Percentiles rank a stretch among this genome's conserved stretches.
Evolutionary conservation across 2,113 vertebrate genomes (phyloP).

Genomic region (Pavo muticus): DNA sequence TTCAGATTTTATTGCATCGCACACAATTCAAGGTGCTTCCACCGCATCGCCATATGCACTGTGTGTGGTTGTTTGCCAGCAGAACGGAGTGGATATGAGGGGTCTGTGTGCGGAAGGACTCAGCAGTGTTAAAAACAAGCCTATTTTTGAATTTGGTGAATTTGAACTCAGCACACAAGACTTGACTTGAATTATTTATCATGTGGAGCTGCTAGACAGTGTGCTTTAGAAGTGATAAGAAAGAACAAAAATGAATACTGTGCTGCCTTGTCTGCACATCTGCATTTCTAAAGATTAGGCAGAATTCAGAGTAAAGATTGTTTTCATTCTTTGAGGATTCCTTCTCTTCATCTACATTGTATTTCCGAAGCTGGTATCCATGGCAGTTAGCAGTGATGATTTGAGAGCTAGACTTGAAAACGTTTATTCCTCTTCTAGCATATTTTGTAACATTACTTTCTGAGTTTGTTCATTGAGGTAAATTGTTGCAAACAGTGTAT

Average conservation of each 20-base stretch:
- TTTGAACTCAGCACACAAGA: background rate
- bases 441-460: background rate
- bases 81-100: background rate
- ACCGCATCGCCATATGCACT: background rate
- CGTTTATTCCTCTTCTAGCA: background rate
- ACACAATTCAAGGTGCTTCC: background rate
- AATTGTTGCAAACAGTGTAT: background rate
- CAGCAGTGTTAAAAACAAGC: background rate
- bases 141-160: background rate
- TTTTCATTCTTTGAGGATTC: conserved; percentile 15
- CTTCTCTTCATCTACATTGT: background rate
- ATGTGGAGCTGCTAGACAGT: background rate
- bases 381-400: background rate
- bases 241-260: background rate
- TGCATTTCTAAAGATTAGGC: conserved; percentile 40
- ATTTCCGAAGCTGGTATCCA: conserved; percentile 39
- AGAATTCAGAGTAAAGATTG: background rate
- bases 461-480: background rate
- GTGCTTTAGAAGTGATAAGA: conserved; percentile 13
- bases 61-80: background rate
- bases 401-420: background rate
- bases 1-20: background rate
- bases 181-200: conserved; percentile 18
- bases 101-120: background rate
- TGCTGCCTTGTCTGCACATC: background rate